Conservation (phyloP, 2,113 vertebrate species). For the Syrrhaptes paradoxus region DNA sequence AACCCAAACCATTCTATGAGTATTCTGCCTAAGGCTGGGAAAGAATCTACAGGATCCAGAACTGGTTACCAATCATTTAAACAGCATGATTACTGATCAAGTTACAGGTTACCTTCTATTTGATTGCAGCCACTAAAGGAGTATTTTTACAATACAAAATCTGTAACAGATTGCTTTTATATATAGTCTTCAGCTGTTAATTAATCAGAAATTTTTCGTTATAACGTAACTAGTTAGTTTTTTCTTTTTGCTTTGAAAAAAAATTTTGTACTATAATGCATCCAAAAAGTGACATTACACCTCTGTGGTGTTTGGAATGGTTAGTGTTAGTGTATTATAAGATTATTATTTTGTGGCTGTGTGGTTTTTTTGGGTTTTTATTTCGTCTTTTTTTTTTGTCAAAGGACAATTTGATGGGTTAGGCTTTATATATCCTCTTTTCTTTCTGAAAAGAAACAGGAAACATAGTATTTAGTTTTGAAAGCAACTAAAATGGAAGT, state of each 20-base stretch:
- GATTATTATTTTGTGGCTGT: background rate
- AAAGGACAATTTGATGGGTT: constrained; percentile 50
- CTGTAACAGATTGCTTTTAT: background rate
- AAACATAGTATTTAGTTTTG: constrained; percentile 75
- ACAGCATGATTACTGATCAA: background rate
- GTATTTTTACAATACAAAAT: background rate
- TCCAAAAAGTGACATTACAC: background rate
- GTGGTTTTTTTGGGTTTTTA: background rate
- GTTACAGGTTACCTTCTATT: background rate
- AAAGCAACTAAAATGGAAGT: constrained; percentile 72
- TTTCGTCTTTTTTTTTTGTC: constrained; percentile 29
- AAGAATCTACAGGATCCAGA: background rate
- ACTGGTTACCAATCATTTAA: background rate
- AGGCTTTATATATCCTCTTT: constrained; percentile 56
- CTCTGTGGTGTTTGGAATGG: background rate
- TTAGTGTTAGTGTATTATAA: constrained; percentile 20
- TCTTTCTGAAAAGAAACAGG: constrained; percentile 69
- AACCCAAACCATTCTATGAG: background rate
- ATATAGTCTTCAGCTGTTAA: background rate
- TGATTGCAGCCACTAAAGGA: background rate
- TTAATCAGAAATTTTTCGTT: background rate
- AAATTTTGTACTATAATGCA: background rate
- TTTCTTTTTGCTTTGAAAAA: background rate
- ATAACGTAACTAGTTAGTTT: background rate
- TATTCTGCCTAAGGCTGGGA: background rate